Conservation (phyloP, 2,888 invertebrate genomes). For the Disparrhopalites patrizii region DNA sequence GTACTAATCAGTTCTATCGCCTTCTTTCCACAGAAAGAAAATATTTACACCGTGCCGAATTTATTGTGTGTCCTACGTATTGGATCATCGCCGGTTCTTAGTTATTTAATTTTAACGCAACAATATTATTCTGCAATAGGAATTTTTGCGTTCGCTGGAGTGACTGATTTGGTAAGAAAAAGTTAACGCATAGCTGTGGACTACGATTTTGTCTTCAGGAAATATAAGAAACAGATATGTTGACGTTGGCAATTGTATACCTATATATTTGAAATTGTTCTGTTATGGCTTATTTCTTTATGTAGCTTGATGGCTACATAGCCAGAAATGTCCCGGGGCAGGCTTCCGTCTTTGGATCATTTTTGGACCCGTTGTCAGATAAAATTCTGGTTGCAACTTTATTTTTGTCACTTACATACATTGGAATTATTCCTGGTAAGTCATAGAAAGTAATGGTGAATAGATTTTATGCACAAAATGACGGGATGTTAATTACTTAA, state of each 20-base stretch:
- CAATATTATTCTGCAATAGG: constrained; percentile 74
- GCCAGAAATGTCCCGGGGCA: constrained; percentile 88
- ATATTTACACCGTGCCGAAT: constrained; percentile 91
- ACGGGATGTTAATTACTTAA: not conserved
- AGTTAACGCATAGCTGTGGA: too few relatives aligned
- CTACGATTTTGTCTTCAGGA: not conserved
- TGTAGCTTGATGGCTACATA: constrained; percentile 90
- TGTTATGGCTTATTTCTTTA: too few relatives aligned
- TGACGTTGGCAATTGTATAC: too few relatives aligned
- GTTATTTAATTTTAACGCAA: constrained; percentile 78
- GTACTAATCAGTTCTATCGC: too few relatives aligned
- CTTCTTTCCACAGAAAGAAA: constrained; percentile 62
- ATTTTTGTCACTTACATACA: constrained; percentile 80
- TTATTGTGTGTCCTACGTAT: constrained; percentile 81
- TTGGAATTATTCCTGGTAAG: constrained; percentile 72
- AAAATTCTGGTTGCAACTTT: constrained; percentile 87
- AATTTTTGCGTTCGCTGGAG: constrained; percentile 77
- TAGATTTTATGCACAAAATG: not conserved
- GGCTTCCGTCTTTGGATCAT: constrained; percentile 87
- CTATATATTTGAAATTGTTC: too few relatives aligned
- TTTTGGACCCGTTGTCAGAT: constrained; percentile 94
- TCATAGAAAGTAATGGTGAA: not conserved
- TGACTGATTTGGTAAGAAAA: constrained; percentile 80
- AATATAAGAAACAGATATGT: not conserved
- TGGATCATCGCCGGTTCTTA: constrained; percentile 78